phyloP scores from a whole-genome alignment of 2,888 invertebrate species.

The Eledone cirrhosa region DNA sequence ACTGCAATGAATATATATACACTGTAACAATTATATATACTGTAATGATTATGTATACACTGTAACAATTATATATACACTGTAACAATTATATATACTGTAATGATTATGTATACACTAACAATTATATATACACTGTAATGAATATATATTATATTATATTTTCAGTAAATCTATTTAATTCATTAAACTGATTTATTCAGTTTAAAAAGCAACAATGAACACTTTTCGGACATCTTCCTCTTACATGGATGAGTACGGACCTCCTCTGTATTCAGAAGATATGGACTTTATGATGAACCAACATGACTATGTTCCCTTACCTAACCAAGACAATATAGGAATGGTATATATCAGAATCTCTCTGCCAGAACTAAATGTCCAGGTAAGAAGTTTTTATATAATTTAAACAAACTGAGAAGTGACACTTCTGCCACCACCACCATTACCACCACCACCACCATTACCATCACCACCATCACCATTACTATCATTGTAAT shows the following conservation, averaged over 20 bases:
- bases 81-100: neutral
- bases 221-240: neutral
- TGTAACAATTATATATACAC: too few relatives aligned
- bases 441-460: too few relatives aligned
- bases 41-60: too few relatives aligned
- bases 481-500: too few relatives aligned
- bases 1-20: too few relatives aligned
- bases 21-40: too few relatives aligned
- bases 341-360: slow-evolving; percentile 63
- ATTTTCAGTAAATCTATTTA: neutral
- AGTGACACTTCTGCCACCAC: too few relatives aligned
- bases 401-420: too few relatives aligned
- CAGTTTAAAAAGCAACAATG: neutral
- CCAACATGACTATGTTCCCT: neutral
- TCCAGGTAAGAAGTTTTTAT: slow-evolving; percentile 51
- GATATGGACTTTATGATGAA: slow-evolving; percentile 24
- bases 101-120: neutral
- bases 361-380: slow-evolving; percentile 62
- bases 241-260: slow-evolving; percentile 7
- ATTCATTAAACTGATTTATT: neutral
- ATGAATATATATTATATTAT: too few relatives aligned
- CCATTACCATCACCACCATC: too few relatives aligned
- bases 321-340: slow-evolving; percentile 19
- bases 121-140: too few relatives aligned
- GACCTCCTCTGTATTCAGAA: neutral